Conservation (phyloP, 64 coral and sea anemone species). For the Hydrozoanthus tunicans region DNA sequence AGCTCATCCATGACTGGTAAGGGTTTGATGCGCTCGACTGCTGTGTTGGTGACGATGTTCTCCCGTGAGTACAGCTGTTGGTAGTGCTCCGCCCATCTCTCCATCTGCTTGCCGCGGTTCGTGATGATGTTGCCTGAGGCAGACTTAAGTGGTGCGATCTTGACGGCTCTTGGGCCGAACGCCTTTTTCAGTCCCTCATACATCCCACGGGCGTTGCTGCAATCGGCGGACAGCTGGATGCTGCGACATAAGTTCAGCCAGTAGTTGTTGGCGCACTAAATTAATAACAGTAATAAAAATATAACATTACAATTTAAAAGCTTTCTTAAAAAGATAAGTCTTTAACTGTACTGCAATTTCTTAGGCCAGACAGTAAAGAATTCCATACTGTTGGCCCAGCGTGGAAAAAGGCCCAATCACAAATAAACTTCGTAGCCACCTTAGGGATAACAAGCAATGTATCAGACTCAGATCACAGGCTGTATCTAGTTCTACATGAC, state of each 20-base stretch:
- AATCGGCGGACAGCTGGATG: background rate
- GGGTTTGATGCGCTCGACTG: background rate
- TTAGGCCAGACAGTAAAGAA: too few relatives aligned
- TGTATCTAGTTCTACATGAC: too few relatives aligned
- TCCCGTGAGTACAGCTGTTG: background rate
- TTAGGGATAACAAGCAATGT: too few relatives aligned
- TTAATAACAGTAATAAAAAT: too few relatives aligned
- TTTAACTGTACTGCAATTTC: too few relatives aligned
- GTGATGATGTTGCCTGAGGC: background rate
- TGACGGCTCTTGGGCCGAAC: background rate
- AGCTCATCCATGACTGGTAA: too few relatives aligned
- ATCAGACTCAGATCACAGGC: too few relatives aligned
- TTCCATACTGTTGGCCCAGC: too few relatives aligned
- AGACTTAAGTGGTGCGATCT: background rate
- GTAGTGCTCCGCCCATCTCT: constrained; percentile 5
- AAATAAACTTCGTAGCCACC: too few relatives aligned
- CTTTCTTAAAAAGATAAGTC: too few relatives aligned
- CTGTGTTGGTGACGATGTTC: background rate
- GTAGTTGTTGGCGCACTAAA: background rate
- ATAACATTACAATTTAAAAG: too few relatives aligned
- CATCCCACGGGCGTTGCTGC: background rate
- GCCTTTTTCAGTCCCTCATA: constrained; percentile 6
- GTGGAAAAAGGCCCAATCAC: too few relatives aligned
- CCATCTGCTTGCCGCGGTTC: background rate
- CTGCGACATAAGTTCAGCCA: background rate